phyloP scores from a whole-genome alignment of 1,140 invertebrate species.

The Leptinotarsa texana region DNA sequence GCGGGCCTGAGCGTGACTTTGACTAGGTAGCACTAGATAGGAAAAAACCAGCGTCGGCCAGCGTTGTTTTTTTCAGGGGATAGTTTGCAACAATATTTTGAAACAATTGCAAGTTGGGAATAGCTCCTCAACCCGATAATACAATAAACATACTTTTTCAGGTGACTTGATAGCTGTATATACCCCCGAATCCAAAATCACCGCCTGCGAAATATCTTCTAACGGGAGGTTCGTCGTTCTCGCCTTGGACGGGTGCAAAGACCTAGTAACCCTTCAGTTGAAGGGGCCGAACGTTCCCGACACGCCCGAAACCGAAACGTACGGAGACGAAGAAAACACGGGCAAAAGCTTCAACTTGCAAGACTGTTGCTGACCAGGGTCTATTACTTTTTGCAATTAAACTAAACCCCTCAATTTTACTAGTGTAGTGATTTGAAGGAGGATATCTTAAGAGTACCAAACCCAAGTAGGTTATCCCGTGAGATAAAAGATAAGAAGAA shows the following conservation, averaged over 20 bases:
- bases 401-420: neutral
- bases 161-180: conserved; percentile 77
- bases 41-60: too few species aligned
- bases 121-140: too few species aligned
- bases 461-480: too few species aligned
- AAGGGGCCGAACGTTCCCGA: conserved; percentile 58
- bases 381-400: conserved; percentile 21
- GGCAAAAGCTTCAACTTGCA: conserved; percentile 60
- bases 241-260: conserved; percentile 64
- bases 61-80: too few species aligned
- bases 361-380: conserved; percentile 54
- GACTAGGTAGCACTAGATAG: too few species aligned
- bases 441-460: conserved; percentile 17
- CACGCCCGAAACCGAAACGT: conserved; percentile 53
- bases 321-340: conserved; percentile 58
- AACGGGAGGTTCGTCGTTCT: conserved; percentile 74
- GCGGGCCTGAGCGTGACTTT: too few species aligned
- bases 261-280: conserved; percentile 68
- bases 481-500: too few species aligned
- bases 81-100: too few species aligned
- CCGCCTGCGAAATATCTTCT: conserved; percentile 73
- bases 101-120: too few species aligned
- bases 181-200: conserved; percentile 73
- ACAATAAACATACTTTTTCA: conserved; percentile 50
- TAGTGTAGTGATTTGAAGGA: conserved; percentile 13